Percentiles rank a stretch among this genome's conserved stretches.
phyloP scores from a whole-genome alignment of 2,888 invertebrate species.

The Girardia tigrina region DNA sequence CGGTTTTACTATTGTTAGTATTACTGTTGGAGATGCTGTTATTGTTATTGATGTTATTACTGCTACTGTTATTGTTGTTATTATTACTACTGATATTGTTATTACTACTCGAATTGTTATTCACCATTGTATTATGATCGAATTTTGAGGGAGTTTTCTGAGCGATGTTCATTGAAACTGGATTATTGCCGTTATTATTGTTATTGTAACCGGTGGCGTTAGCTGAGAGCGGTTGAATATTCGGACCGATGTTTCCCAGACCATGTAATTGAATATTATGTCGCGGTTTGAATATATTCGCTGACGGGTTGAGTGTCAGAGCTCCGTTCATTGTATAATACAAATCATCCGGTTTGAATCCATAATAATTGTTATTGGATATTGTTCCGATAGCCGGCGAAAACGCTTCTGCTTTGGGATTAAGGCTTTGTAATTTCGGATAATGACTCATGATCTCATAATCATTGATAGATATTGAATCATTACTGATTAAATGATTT shows the following conservation, averaged over 20 bases:
- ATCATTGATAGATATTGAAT: neutral
- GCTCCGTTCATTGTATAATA: neutral
- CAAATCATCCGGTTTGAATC: neutral
- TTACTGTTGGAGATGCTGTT: neutral
- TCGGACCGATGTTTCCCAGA: neutral
- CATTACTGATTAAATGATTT: neutral
- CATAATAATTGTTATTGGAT: neutral
- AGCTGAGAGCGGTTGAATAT: neutral
- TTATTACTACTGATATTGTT: neutral
- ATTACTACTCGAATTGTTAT: neutral
- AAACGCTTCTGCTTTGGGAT: slow-evolving; percentile 13
- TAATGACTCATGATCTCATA: slow-evolving; percentile 8
- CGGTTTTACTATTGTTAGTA: neutral
- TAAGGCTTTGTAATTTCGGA: neutral
- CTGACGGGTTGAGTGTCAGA: neutral
- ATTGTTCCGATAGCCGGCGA: neutral
- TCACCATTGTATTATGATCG: neutral
- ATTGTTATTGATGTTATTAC: neutral
- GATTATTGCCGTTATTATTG: neutral
- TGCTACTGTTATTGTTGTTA: neutral
- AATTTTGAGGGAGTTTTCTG: neutral
- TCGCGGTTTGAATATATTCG: slow-evolving; percentile 1
- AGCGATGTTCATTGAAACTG: neutral
- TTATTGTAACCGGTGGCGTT: neutral
- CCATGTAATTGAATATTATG: neutral